Evolutionary conservation across 1,140 invertebrate genomes (phyloP).

Genomic region (Bombus fervidus): DNA sequence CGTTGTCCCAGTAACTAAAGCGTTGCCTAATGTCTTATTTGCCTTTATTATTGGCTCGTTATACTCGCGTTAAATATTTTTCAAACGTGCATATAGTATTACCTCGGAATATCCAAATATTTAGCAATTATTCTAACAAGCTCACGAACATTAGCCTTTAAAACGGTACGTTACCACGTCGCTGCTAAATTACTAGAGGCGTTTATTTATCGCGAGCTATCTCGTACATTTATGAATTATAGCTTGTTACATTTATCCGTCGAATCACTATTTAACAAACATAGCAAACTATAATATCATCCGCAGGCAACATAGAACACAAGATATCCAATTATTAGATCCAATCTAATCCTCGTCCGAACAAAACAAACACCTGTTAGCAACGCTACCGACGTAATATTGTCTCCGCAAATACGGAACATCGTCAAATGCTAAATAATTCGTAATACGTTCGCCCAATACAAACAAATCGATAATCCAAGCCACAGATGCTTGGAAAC

Average conservation of each 20-base stretch:
- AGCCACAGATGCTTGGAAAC: background rate
- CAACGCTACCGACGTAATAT: conserved; percentile 1
- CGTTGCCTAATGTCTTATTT: no score
- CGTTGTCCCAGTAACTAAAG: no score
- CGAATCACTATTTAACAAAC: background rate
- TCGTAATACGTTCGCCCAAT: background rate
- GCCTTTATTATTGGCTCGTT: no score
- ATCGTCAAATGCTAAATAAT: conserved; percentile 21
- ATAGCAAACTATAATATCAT: conserved; percentile 12
- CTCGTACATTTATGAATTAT: background rate
- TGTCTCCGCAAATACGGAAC: conserved; percentile 5
- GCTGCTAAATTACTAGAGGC: background rate
- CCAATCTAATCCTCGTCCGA: conserved; percentile 14
- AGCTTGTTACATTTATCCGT: background rate
- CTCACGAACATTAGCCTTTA: background rate
- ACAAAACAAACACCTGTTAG: conserved; percentile 44
- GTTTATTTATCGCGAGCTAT: background rate
- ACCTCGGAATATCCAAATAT: background rate
- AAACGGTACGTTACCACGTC: background rate
- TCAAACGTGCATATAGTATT: background rate
- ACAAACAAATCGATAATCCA: background rate
- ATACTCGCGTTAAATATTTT: background rate
- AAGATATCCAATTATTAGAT: conserved; percentile 26
- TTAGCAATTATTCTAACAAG: background rate
- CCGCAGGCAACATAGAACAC: background rate